phyloP scores from a whole-genome alignment of 1,140 invertebrate species.

The Capitella teleta region DNA sequence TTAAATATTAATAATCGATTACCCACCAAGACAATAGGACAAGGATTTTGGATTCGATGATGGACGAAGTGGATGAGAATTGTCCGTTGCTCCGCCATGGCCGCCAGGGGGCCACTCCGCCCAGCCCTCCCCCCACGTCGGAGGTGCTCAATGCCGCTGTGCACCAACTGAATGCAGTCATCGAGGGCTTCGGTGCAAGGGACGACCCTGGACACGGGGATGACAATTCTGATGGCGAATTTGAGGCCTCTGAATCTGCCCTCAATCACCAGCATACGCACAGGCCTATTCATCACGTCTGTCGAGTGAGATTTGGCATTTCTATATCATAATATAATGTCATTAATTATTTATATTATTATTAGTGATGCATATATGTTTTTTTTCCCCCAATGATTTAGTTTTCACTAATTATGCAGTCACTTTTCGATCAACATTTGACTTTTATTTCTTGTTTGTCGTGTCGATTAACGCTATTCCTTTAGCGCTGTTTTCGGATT shows the following conservation, averaged over 20 bases:
- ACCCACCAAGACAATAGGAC: too few species aligned
- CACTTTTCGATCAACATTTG: too few species aligned
- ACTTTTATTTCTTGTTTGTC: too few species aligned
- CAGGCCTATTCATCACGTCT: not conserved
- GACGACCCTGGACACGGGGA: not conserved
- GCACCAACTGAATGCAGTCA: not conserved
- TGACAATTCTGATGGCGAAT: not conserved
- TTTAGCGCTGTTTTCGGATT: too few species aligned
- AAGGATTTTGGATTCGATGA: too few species aligned
- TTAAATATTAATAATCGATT: too few species aligned
- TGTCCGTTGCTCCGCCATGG: too few species aligned
- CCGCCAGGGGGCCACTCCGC: too few species aligned
- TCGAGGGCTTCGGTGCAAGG: not conserved
- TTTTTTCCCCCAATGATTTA: not conserved
- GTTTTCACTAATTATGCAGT: too few species aligned
- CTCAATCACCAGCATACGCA: not conserved
- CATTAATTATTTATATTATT: not conserved
- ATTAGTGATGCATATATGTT: not conserved
- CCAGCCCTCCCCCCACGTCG: too few species aligned
- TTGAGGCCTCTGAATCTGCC: not conserved
- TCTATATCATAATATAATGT: not conserved
- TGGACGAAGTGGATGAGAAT: too few species aligned
- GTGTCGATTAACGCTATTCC: too few species aligned
- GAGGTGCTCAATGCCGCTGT: not conserved
- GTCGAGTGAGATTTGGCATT: not conserved